Percentiles rank a stretch among this genome's conserved stretches.
These are phyloP conservation scores for Ophioninae sp. DNA, from an alignment of 2,888 invertebrate genomes.

Conservation along the genomic window DNA sequence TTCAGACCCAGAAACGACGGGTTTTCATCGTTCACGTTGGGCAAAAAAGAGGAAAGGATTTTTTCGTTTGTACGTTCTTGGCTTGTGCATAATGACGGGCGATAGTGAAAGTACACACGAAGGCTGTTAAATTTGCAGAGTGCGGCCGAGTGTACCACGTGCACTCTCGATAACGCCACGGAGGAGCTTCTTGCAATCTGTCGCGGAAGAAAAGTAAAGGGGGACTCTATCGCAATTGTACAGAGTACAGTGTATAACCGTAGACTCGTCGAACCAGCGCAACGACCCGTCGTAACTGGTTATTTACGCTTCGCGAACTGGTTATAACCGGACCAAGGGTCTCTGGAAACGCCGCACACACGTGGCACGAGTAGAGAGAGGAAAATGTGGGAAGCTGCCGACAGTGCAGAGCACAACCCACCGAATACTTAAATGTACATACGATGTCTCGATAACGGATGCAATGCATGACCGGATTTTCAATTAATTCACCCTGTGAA, in stretches of 20 bases:
- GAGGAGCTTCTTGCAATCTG: conserved; percentile 48
- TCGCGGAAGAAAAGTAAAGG: conserved; percentile 57
- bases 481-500: not conserved
- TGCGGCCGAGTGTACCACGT: conserved; percentile 15
- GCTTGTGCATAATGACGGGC: not conserved
- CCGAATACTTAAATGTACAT: conserved; percentile 14
- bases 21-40: not conserved
- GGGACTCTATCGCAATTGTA: conserved; percentile 37
- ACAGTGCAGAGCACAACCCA: conserved; percentile 27
- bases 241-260: conserved; percentile 19
- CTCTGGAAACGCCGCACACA: conserved; percentile 34
- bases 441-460: conserved; percentile 5
- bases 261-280: conserved; percentile 65
- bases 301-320: conserved; percentile 65
- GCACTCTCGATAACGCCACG: not conserved
- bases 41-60: not conserved
- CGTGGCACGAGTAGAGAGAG: conserved; percentile 25
- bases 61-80: not conserved
- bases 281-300: conserved; percentile 72
- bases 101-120: conserved; percentile 38
- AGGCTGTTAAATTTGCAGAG: conserved; percentile 16
- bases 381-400: conserved; percentile 31
- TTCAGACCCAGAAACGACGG: too few species aligned
- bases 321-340: conserved; percentile 67
- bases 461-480: not conserved